Evolutionary conservation across 2,888 invertebrate species (phyloP).

Genomic region (Drosophila macrospina): DNA sequence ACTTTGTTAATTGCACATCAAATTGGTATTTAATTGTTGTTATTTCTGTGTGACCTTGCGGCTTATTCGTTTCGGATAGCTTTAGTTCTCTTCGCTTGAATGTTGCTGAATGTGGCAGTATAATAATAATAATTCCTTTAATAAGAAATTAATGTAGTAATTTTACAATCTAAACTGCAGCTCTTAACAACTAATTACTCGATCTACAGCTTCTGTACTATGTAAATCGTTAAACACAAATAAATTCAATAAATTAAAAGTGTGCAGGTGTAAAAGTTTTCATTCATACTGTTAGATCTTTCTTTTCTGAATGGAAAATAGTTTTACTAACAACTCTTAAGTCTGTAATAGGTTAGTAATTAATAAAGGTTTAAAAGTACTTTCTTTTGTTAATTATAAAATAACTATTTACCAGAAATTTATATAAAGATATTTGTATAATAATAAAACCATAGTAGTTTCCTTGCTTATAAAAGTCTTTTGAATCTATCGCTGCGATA

Average conservation of each 20-base stretch:
- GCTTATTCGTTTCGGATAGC: slow-evolving; percentile 13
- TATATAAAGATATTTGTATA: too few species aligned
- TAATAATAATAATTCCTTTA: neutral
- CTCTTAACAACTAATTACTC: neutral
- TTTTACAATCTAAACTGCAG: neutral
- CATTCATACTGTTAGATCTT: too few species aligned
- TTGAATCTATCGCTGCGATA: neutral
- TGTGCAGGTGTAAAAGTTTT: too few species aligned
- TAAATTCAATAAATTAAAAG: too few species aligned
- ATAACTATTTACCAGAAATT: too few species aligned
- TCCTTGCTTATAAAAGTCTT: neutral
- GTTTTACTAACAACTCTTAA: too few species aligned
- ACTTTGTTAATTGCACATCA: slow-evolving; percentile 58
- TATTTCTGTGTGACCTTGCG: slow-evolving; percentile 57
- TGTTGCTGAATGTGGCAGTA: slow-evolving; percentile 1
- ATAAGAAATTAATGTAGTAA: neutral
- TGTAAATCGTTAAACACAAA: too few species aligned
- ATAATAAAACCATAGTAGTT: neutral
- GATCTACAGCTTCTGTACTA: too few species aligned
- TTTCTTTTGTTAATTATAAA: too few species aligned
- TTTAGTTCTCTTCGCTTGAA: slow-evolving; percentile 6
- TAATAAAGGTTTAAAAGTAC: too few species aligned
- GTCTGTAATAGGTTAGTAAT: too few species aligned
- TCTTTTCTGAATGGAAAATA: too few species aligned
- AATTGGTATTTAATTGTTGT: slow-evolving; percentile 65